Evolutionary conservation across 2,113 vertebrate genomes (phyloP).

Genomic region (Aegypius monachus): DNA sequence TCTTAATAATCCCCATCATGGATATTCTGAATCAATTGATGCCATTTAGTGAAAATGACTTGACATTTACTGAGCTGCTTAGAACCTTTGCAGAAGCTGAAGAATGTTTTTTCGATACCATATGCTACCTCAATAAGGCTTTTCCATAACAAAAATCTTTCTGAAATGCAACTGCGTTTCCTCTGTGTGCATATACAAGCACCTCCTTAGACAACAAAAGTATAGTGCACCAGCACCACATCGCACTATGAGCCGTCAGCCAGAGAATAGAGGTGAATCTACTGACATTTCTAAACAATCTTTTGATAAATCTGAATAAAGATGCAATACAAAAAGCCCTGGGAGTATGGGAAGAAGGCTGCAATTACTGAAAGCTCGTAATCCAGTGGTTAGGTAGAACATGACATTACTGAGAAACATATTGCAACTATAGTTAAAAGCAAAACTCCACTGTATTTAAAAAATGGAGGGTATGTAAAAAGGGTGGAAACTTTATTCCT

Average conservation of each 20-base stretch:
- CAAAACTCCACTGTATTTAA: neutral
- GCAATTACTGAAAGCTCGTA: neutral
- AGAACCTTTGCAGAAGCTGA: neutral
- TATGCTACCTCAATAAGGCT: neutral
- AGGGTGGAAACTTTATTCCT: neutral
- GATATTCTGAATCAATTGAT: neutral
- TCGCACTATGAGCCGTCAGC: neutral
- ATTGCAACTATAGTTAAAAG: neutral
- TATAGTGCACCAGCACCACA: neutral
- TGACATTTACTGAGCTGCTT: conserved; percentile 28
- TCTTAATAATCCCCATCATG: neutral
- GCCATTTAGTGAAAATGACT: neutral
- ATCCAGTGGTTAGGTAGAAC: neutral
- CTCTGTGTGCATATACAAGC: neutral
- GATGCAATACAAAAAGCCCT: neutral
- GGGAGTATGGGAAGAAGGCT: neutral
- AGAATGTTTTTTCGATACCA: neutral
- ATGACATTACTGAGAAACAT: neutral
- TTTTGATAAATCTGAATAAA: neutral
- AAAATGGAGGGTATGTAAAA: neutral
- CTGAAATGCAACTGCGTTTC: neutral
- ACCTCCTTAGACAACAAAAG: neutral
- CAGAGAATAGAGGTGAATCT: neutral
- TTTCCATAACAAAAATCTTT: neutral
- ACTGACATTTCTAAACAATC: neutral